These are phyloP conservation scores for Saccopteryx leptura DNA, from an alignment of 2,113 vertebrate genomes.

Conservation along the genomic window DNA sequence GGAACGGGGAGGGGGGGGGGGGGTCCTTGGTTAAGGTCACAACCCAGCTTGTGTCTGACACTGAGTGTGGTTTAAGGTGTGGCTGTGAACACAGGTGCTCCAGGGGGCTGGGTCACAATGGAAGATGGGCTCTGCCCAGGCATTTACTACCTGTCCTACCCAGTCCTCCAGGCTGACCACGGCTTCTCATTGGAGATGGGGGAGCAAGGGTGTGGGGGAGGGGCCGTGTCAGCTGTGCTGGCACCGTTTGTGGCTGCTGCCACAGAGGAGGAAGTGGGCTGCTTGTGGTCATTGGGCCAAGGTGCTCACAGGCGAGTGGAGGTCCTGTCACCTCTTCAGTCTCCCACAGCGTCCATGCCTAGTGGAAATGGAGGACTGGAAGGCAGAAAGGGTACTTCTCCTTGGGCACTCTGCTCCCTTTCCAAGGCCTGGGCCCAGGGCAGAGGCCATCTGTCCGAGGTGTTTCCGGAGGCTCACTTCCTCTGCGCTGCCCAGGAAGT, in stretches of 20 bases:
- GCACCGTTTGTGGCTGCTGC: conserved; percentile 55
- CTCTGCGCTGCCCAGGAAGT: conserved; percentile 82
- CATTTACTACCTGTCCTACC: not conserved
- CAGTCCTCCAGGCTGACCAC: not conserved
- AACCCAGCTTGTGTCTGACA: conserved; percentile 6
- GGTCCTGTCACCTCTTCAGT: not conserved
- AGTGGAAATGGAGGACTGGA: not conserved
- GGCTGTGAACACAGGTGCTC: not conserved
- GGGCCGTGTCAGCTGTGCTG: not conserved
- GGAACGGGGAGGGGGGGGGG: not conserved
- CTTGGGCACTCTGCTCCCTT: not conserved
- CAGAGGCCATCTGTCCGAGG: conserved; percentile 24
- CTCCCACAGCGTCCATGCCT: not conserved
- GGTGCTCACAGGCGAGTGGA: not conserved
- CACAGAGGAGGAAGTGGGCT: conserved; percentile 77
- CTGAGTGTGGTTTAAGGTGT: not conserved
- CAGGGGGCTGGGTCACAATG: not conserved
- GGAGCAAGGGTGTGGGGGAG: not conserved
- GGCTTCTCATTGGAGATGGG: not conserved
- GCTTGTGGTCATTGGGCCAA: conserved; percentile 54
- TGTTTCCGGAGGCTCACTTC: conserved; percentile 79
- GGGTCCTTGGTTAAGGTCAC: not conserved
- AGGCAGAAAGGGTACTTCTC: not conserved
- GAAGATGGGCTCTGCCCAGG: not conserved
- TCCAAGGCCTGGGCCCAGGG: conserved; percentile 23